These are phyloP conservation scores for Tryphoninae sp. DNA, from an alignment of 2,888 invertebrate genomes.

Conservation along the genomic window DNA sequence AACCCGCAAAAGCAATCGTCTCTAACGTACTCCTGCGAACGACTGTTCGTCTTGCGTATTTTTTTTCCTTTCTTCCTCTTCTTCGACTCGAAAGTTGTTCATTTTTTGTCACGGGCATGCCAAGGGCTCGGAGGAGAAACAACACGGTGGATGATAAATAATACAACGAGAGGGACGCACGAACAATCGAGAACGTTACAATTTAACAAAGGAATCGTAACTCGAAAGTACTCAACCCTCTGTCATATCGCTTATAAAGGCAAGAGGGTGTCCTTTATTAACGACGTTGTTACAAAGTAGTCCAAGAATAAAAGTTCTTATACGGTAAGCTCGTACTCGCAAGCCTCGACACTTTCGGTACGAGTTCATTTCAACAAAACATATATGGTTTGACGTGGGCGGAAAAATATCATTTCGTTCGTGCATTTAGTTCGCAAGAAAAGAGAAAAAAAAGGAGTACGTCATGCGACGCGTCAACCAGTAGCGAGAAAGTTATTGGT, in stretches of 20 bases:
- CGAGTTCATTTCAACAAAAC: conserved; percentile 25
- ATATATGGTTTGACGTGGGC: conserved; percentile 25
- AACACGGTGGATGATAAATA: conserved; percentile 39
- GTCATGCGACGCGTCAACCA: neutral
- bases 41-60: conserved; percentile 25
- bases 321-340: too few species aligned
- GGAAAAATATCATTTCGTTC: conserved; percentile 14
- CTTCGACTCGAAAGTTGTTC: conserved; percentile 37
- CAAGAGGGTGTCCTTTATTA: too few species aligned
- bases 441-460: conserved; percentile 12
- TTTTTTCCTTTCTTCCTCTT: conserved; percentile 34
- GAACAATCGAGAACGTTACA: neutral
- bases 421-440: conserved; percentile 1
- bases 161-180: conserved; percentile 12
- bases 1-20: conserved; percentile 55
- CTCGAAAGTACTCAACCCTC: neutral
- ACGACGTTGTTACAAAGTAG: too few species aligned
- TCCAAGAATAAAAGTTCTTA: too few species aligned
- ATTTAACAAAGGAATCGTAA: conserved; percentile 37
- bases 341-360: neutral
- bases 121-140: conserved; percentile 1
- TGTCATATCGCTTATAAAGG: too few species aligned
- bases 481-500: conserved; percentile 41
- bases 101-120: conserved; percentile 61
- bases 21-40: conserved; percentile 30